phyloP scores from a whole-genome alignment of 2,797 vertebrate genomes.

The Tachyglossus aculeatus region DNA sequence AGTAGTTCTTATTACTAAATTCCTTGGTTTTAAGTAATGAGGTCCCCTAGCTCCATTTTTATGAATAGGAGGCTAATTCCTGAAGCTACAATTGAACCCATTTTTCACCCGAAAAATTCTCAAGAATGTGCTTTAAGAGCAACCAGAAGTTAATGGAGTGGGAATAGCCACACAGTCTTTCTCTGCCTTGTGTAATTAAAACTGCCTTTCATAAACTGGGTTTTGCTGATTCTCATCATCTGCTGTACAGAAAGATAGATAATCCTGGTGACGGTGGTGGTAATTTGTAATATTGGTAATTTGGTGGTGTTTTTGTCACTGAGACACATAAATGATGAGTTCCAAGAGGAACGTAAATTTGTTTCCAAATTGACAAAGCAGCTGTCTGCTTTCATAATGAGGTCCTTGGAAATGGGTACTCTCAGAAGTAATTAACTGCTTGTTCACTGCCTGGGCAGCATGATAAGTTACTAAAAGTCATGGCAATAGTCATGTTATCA shows the following conservation, averaged over 20 bases:
- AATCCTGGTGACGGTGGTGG: neutral
- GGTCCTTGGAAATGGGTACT: neutral
- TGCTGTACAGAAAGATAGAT: conserved; percentile 8
- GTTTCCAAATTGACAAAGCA: conserved; percentile 5
- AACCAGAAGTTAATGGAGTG: conserved; percentile 29
- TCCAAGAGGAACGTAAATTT: neutral
- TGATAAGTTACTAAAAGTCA: conserved; percentile 4
- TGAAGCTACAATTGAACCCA: too few species aligned
- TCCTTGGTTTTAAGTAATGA: too few species aligned
- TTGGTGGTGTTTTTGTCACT: neutral
- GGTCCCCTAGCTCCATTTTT: too few species aligned
- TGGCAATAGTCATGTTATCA: neutral
- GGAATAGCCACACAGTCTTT: conserved; percentile 16
- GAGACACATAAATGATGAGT: neutral
- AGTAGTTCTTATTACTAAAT: too few species aligned
- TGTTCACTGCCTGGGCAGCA: neutral
- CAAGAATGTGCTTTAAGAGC: conserved; percentile 47
- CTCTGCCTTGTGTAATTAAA: conserved; percentile 13
- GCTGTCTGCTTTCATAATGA: neutral
- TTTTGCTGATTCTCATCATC: neutral
- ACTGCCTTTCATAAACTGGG: neutral
- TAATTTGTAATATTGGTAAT: neutral
- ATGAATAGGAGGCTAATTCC: too few species aligned
- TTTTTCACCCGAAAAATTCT: too few species aligned
- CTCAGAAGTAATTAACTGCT: neutral